These are phyloP conservation scores for Acrocephalus arundinaceus DNA, from an alignment of 2,113 vertebrate species.

Conservation along the genomic window DNA sequence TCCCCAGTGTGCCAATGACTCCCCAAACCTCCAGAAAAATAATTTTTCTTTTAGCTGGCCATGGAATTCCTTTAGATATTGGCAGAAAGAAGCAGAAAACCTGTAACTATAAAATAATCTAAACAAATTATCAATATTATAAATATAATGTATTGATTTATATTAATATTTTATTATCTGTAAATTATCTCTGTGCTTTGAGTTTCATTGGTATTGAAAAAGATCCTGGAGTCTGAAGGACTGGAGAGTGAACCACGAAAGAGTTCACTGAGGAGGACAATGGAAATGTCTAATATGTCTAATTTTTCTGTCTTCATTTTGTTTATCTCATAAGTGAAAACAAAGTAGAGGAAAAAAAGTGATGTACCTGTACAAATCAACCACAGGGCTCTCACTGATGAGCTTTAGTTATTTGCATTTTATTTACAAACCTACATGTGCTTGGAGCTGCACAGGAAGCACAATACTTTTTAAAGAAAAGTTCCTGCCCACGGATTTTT, in stretches of 20 bases:
- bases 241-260: not conserved
- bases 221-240: not conserved
- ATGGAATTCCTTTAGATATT: not conserved
- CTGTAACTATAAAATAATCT: not conserved
- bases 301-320: not conserved
- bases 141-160: not conserved
- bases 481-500: not conserved
- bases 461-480: not conserved
- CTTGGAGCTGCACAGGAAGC: not conserved
- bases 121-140: not conserved
- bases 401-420: not conserved
- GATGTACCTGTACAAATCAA: not conserved
- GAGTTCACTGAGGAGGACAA: not conserved
- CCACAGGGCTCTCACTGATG: accelerated
- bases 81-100: not conserved
- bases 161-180: not conserved
- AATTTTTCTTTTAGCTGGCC: not conserved
- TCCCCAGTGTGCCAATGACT: too few relatives aligned
- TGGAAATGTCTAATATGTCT: accelerated
- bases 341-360: accelerated
- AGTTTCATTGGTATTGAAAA: not conserved
- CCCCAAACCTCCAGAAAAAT: not conserved
- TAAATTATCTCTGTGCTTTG: not conserved
- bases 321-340: not conserved
- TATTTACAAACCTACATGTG: not conserved